Base-by-base conservation (phyloP, 2,797 vertebrate genomes). In the Corythornis leucogaster region DNA sequence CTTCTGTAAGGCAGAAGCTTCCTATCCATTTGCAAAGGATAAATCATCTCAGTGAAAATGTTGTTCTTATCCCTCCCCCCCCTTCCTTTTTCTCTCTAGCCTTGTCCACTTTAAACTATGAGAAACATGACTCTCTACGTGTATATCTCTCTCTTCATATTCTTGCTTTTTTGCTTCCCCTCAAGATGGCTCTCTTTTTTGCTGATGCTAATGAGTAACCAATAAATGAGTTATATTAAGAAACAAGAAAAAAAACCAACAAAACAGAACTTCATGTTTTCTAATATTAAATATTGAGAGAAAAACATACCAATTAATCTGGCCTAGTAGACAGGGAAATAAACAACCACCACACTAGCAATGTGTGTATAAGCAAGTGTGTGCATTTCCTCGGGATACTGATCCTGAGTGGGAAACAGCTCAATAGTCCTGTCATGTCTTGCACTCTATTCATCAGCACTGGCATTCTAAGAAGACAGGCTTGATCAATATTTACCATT, bases 391-490 rank as follows among this genome's bases (percentile, higher is more conserved):
- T 89, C 57, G 55, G 42, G 57, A 53, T 69, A 90, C 24, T 59
- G 77, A 85, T 69, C 62, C 68, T 48, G 54, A 70, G 48, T 59
- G 20, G 84, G 84, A 91, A 92, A 90, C 66, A 83, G 73, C 43
- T 92, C 57, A 71, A 86, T 75, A 92, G 30, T 19, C 8, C 0
- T 15, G 38, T 78, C 66, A 66, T 26, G 8, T 71, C 85, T 80
- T 55, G 53, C 54, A 80, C 75, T 46, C 43, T 80, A 80, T 90
- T 93, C 69, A 88, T 94, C 92, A 94, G 80, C 64, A 70, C 22
- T 80, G 51, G 54, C 73, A 83, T 92, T 94, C 48, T 35, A 70
- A 82, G 80, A 69, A 14, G 33, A 50, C 68, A 71, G 43, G 40
- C 21, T 51, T 85, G 67, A 92, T 95, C 92, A 78, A 85, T 93